Percentiles rank a stretch among this genome's conserved stretches.
Evolutionary conservation across 2,797 vertebrate species (phyloP).

Genomic region (Onychomys leucogaster): DNA sequence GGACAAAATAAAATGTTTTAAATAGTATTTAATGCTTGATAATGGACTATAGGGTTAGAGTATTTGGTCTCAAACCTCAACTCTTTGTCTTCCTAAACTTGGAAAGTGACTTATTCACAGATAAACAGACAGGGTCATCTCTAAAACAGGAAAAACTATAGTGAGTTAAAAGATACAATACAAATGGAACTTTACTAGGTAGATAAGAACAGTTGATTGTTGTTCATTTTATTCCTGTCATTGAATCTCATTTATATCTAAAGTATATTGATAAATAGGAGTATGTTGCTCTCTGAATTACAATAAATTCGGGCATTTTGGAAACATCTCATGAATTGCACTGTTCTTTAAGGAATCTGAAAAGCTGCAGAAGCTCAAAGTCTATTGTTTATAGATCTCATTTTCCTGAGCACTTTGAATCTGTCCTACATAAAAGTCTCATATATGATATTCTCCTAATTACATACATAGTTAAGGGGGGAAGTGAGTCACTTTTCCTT

Average conservation of each 20-base stretch:
- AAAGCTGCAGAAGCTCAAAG: slow-evolving; percentile 52
- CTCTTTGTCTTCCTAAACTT: not conserved
- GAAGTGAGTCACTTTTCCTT: slow-evolving; percentile 72
- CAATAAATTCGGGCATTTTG: not conserved
- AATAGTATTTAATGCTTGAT: not conserved
- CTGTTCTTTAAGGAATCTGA: slow-evolving; percentile 25
- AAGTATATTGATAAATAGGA: not conserved
- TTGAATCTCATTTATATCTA: not conserved
- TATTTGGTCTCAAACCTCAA: not conserved
- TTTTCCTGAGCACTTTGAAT: slow-evolving; percentile 73
- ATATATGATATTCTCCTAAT: slow-evolving; percentile 74
- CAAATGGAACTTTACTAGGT: not conserved
- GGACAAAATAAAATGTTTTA: not conserved
- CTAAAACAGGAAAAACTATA: not conserved
- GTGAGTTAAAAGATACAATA: not conserved
- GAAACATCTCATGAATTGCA: not conserved
- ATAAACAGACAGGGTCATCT: not conserved
- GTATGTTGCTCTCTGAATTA: not conserved
- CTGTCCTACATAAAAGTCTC: slow-evolving; percentile 73
- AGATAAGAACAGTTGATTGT: not conserved
- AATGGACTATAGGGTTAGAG: not conserved
- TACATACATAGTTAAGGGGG: slow-evolving; percentile 67
- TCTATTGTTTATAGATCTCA: slow-evolving; percentile 64
- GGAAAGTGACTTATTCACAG: not conserved
- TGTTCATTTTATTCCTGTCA: not conserved